A percentile compares a stretch with the other conserved stretches of the same genome.
phyloP scores from a whole-genome alignment of 2,113 vertebrate genomes.

The Takifugu bimaculatus region DNA sequence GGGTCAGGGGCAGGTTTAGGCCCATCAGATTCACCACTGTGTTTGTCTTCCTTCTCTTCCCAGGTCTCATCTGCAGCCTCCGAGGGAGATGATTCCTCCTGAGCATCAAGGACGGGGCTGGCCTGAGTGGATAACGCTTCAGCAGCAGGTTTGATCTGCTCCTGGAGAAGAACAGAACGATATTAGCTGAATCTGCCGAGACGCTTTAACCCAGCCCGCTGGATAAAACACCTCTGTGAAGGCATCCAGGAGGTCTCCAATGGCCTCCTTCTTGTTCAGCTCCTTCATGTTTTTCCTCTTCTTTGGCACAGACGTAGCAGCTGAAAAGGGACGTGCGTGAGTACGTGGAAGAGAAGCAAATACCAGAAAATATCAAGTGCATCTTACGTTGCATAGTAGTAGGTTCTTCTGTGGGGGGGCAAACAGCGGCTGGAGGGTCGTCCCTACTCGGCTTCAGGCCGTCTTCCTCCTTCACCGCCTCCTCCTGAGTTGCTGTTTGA shows the following conservation, averaged over 20 bases:
- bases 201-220: not conserved
- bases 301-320: conserved; percentile 88
- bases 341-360: not conserved
- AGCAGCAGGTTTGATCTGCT: conserved; percentile 54
- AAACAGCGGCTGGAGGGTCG: conserved; percentile 45
- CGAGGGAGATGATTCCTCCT: conserved; percentile 51
- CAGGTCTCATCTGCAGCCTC: conserved; percentile 85
- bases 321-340: conserved; percentile 47
- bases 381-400: conserved; percentile 77
- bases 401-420: conserved; percentile 75
- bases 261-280: conserved; percentile 88
- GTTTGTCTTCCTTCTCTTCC: conserved; percentile 94
- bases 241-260: conserved; percentile 91
- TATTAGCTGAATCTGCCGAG: not conserved
- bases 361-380: not conserved
- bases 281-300: conserved; percentile 91
- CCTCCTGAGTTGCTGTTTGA: conserved; percentile 35
- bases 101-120: conserved; percentile 37
- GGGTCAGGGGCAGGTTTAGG: conserved; percentile 59
- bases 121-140: conserved; percentile 62
- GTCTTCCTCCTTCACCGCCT: conserved; percentile 14
- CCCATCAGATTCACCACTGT: conserved; percentile 80
- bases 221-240: conserved; percentile 87
- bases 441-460: conserved; percentile 53
- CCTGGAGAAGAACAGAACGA: conserved; percentile 39